Conservation (phyloP, 2,888 invertebrate genomes). For the Pammene fasciana region DNA sequence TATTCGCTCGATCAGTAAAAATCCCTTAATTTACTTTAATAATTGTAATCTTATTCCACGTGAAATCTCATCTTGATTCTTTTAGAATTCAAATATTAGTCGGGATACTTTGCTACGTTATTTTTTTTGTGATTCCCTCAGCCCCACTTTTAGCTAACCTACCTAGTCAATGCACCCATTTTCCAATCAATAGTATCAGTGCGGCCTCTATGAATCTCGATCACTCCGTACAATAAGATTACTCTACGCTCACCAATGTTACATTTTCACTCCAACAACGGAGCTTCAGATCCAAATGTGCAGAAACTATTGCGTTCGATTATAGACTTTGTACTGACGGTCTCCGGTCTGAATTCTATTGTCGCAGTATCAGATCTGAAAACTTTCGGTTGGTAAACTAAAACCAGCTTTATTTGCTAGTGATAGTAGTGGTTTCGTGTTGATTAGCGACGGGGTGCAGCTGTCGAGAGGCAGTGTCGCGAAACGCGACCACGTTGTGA, state of each 20-base stretch:
- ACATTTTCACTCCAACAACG: conserved; percentile 59
- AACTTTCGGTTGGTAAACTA: conserved; percentile 38
- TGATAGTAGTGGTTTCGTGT: conserved; percentile 51
- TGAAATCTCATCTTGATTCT: no score
- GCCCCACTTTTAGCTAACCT: conserved; percentile 4
- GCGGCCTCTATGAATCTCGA: conserved; percentile 14
- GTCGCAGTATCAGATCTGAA: conserved; percentile 44
- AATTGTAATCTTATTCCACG: no score
- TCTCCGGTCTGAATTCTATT: conserved; percentile 52
- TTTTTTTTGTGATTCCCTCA: neutral
- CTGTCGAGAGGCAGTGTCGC: conserved; percentile 75
- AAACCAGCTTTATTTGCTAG: conserved; percentile 49
- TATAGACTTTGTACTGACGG: conserved; percentile 46
- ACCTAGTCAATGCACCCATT: neutral
- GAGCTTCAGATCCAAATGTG: conserved; percentile 46
- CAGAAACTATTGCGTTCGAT: conserved; percentile 31
- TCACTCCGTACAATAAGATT: conserved; percentile 48
- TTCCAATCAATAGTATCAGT: conserved; percentile 7
- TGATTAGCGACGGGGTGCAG: conserved; percentile 55
- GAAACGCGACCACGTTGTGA: conserved; percentile 80
- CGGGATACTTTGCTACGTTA: no score
- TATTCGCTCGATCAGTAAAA: no score
- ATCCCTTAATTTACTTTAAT: no score
- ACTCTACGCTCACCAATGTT: conserved; percentile 53
- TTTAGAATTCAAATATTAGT: no score